phyloP scores from a whole-genome alignment of 53 echinoderm and acorn worm genomes.

The Crossaster papposus region DNA sequence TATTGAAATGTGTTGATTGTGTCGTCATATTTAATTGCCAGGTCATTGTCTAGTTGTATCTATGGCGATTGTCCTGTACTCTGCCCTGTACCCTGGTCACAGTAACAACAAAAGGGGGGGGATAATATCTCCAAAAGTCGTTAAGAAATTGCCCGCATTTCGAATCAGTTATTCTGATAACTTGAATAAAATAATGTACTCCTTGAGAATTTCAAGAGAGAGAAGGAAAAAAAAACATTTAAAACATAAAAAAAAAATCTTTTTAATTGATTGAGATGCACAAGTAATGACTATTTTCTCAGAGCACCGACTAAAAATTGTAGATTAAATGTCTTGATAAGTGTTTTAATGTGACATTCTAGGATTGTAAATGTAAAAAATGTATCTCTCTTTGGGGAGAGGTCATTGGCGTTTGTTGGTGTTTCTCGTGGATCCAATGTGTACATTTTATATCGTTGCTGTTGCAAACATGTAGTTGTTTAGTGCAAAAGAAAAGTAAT shows the following conservation, averaged over 20 bases:
- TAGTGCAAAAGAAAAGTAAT: constrained; percentile 39
- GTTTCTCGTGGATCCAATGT: constrained; percentile 46
- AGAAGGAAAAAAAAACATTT: neutral
- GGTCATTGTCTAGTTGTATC: neutral
- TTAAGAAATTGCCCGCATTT: neutral
- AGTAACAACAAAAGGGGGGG: constrained; percentile 9
- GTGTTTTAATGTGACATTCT: constrained; percentile 58
- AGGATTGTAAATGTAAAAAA: constrained; percentile 61
- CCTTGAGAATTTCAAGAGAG: neutral
- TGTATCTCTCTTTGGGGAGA: constrained; percentile 56
- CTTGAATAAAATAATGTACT: neutral
- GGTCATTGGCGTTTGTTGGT: constrained; percentile 34
- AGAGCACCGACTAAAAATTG: constrained; percentile 34
- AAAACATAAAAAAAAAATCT: neutral
- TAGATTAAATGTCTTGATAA: constrained; percentile 53
- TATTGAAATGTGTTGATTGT: neutral
- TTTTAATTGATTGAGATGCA: constrained; percentile 11
- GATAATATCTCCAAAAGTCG: neutral
- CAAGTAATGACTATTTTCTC: constrained; percentile 43
- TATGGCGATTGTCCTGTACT: neutral
- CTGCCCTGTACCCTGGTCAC: constrained; percentile 44
- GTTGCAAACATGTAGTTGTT: constrained; percentile 30
- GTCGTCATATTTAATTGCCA: neutral
- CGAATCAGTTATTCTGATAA: neutral
- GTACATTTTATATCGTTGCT: constrained; percentile 57